Base-by-base conservation (phyloP, 2,797 vertebrate genomes). In the Okamejei kenojei region DNA sequence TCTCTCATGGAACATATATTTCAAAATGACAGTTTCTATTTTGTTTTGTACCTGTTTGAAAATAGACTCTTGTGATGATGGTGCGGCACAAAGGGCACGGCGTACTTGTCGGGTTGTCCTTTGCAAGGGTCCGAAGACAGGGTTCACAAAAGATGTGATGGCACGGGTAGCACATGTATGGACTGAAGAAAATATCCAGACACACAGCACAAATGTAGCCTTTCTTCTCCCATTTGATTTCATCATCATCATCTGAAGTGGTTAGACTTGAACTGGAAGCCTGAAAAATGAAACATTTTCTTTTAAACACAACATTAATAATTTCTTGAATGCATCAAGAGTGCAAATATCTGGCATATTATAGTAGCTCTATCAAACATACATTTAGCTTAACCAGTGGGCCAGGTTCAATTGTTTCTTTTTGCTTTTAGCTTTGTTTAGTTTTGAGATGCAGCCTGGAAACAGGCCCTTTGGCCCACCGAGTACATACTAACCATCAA, bases 91-190 rank as follows among this genome's bases (percentile, higher is more conserved):
- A 95, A 0, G 98, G 98, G 94, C 98, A 99, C 6, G 97, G 97
- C 1, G 98, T 98, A 94, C 94, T 97, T 45, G 95, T 93, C 45
- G 96, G 95, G 77, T 96, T 97, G 96, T 98, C 98, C 96, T 96
- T 98, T 95, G 97, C 97, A 92, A 99, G 97, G 0, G 96, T 98
- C 93, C 98, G 97, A 93, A 99, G 96, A 94, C 98, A 98, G 82
- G 97, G 98, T 95, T 99, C 98, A 90, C 98, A 99, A 96, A 99
- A 99, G 94, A 98, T 95, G 94, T 99, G 98, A 0, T 95, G 97
- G 93, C 98, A 99, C 29, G 98, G 98, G 93, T 97, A 97, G 94
- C 98, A 99, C 97, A 97, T 97, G 94, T 98, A 95, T 0, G 98
- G 98, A 94, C 97, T 97, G 96, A 98, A 98, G 96, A 98, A 99